Percentiles rank a stretch among this genome's conserved stretches.
Conservation (phyloP, 2,888 invertebrate species). For the Phragmatobia fuliginosa region DNA sequence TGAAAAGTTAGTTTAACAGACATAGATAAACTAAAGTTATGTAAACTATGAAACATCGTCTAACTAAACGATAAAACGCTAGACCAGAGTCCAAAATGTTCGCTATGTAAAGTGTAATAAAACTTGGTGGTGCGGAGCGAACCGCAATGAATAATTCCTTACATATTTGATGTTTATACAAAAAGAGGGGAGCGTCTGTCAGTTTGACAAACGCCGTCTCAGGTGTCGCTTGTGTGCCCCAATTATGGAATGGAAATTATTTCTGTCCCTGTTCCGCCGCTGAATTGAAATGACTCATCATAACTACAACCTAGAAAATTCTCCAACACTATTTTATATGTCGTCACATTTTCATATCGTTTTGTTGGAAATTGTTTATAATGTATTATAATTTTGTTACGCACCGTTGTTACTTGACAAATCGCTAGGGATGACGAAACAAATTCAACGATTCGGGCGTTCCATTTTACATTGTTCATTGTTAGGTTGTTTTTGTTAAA, state of each 20-base stretch:
- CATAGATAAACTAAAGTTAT: slow-evolving; percentile 13
- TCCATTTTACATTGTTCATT: slow-evolving; percentile 43
- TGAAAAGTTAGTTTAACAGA: slow-evolving; percentile 19
- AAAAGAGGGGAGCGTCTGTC: slow-evolving; percentile 59
- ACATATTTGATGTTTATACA: slow-evolving; percentile 65
- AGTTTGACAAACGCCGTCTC: slow-evolving; percentile 63
- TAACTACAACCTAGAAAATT: slow-evolving; percentile 35
- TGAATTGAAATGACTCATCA: slow-evolving; percentile 55
- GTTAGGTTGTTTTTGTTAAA: slow-evolving; percentile 52
- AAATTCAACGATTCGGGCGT: slow-evolving; percentile 57
- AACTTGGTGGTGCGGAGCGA: slow-evolving; percentile 52
- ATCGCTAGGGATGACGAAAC: slow-evolving; percentile 59
- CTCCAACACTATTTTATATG: slow-evolving; percentile 19
- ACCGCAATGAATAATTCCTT: slow-evolving; percentile 62
- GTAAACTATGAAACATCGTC: slow-evolving; percentile 24
- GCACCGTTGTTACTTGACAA: slow-evolving; percentile 50
- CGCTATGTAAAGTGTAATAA: slow-evolving; percentile 54
- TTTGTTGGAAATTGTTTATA: slow-evolving; percentile 29
- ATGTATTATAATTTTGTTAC: slow-evolving; percentile 40
- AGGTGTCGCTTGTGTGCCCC: slow-evolving; percentile 61
- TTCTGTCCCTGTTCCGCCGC: slow-evolving; percentile 42
- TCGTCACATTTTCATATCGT: slow-evolving; percentile 21
- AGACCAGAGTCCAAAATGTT: slow-evolving; percentile 32
- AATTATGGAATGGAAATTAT: slow-evolving; percentile 67
- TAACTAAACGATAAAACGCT: slow-evolving; percentile 39